Base-by-base conservation (phyloP, 2,888 invertebrate genomes). In the Griposia aprilina region DNA sequence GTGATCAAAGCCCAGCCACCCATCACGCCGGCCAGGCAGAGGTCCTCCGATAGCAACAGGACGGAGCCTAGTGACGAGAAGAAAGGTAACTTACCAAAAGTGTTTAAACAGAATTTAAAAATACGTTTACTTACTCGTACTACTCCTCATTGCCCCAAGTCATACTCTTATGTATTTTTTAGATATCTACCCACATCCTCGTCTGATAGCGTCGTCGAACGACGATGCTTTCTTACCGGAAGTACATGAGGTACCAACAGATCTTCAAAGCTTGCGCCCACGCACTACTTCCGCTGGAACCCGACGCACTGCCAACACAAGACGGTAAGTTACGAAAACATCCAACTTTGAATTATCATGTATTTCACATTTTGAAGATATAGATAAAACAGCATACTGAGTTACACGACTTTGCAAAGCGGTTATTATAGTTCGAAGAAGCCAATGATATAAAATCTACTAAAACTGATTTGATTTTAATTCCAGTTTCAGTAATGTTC, bases 11-110 rank as follows among this genome's bases (percentile, higher is more conserved):
- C 94, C 0, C 94, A 94, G 30, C 93, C 95, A 0, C 92, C 94
- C 0, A 86, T 92, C 41, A 94, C 94, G 1, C 96, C 96, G 7
- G 95, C 94, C 0, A 90, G 97, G 59, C 97, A 97, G 73, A 94
- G 95, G 65, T 97, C 97, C 26, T 96, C 97, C 0, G 97, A 97
- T 81, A 97, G 97, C 83, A 97, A 97, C 71, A 92, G 94, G 69
- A 97, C 97, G 8, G 96, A 96, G 78, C 96, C 95, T 11, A 96
- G 96, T 77, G 96, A 96, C 57, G 97, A 96, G 36, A 97, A 96
- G 89, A 97, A 95, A 95, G 96, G 96, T 96, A 71, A 23, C 41
- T 1, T 65, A 23, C 15, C 13, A 62, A 66, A 48, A 20, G 17
- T 10, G 7, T 76, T 17, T 0, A 41, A 74, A n/a, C 45, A 52